These are phyloP conservation scores for Hoplostethus mediterraneus DNA, from an alignment of 2,797 vertebrate genomes.

Conservation along the genomic window DNA sequence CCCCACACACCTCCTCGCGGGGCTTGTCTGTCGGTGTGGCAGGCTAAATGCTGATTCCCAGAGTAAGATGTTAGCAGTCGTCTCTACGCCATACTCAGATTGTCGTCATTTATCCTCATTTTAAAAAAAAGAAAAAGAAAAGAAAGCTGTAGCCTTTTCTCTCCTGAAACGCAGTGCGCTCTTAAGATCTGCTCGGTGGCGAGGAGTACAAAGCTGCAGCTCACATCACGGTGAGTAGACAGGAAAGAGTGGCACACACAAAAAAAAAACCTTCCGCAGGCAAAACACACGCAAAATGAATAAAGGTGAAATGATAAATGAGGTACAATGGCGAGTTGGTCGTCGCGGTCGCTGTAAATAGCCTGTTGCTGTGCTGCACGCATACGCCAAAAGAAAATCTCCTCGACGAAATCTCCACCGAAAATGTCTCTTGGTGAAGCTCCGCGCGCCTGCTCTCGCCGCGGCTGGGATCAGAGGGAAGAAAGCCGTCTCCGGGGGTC, in stretches of 20 bases:
- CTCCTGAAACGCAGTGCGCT: constrained; percentile 2
- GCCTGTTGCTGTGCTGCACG: constrained; percentile 70
- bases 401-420: constrained; percentile 31
- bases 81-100: constrained; percentile 34
- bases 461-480: background rate
- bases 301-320: background rate
- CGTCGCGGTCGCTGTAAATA: constrained; percentile 32
- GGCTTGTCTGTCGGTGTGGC: constrained; percentile 9
- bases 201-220: constrained; percentile 40
- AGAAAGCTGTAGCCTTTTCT: background rate
- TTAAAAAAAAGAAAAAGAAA: background rate
- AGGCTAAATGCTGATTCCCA: constrained; percentile 23
- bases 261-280: constrained; percentile 26
- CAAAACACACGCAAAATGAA: constrained; percentile 2
- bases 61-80: constrained; percentile 14
- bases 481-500: background rate
- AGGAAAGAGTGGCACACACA: constrained; percentile 6
- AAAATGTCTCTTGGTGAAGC: constrained; percentile 27
- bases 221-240: constrained; percentile 42
- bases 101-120: constrained; percentile 3
- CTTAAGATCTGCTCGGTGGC: constrained; percentile 26
- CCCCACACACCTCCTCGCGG: constrained; percentile 14
- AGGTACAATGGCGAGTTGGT: constrained; percentile 8
- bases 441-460: constrained; percentile 5
- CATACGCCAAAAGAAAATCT: constrained; percentile 21